Evolutionary conservation across 1,140 invertebrate species (phyloP).

Genomic region (Drosophila mauritiana): DNA sequence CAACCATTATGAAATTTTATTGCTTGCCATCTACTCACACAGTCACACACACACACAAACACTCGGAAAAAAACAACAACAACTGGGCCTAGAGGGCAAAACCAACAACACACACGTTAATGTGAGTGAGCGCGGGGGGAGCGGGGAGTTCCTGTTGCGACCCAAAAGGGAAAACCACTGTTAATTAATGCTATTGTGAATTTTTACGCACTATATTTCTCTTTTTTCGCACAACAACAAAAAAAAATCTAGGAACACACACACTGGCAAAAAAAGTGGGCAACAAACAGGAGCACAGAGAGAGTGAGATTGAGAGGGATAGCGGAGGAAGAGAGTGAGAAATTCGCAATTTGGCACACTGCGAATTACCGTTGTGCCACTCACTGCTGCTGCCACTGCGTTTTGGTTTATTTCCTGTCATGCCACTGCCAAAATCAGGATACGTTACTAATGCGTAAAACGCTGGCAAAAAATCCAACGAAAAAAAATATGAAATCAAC

Average conservation of each 20-base stretch:
- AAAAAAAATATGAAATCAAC: background rate
- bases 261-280: constrained; percentile 27
- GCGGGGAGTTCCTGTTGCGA: constrained; percentile 37
- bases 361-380: constrained; percentile 38
- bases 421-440: constrained; percentile 31
- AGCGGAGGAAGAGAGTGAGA: constrained; percentile 9
- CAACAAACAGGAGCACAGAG: constrained; percentile 25
- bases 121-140: background rate
- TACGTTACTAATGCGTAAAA: constrained; percentile 42
- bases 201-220: constrained; percentile 22
- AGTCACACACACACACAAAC: constrained; percentile 14
- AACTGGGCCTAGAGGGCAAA: constrained; percentile 25
- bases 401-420: constrained; percentile 10
- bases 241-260: constrained; percentile 8
- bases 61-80: constrained; percentile 24
- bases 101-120: constrained; percentile 37
- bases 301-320: background rate
- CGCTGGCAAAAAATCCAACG: background rate
- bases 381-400: constrained; percentile 6
- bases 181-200: constrained; percentile 42
- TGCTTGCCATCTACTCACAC: constrained; percentile 26
- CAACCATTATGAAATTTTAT: constrained; percentile 51
- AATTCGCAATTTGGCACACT: constrained; percentile 36
- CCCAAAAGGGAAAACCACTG: constrained; percentile 31
- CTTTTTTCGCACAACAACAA: constrained; percentile 24